Evolutionary conservation across 2,113 vertebrate genomes (phyloP), one percentile per base, ranked within the genome.

Genomic region (Fulmarus glacialis): DNA sequence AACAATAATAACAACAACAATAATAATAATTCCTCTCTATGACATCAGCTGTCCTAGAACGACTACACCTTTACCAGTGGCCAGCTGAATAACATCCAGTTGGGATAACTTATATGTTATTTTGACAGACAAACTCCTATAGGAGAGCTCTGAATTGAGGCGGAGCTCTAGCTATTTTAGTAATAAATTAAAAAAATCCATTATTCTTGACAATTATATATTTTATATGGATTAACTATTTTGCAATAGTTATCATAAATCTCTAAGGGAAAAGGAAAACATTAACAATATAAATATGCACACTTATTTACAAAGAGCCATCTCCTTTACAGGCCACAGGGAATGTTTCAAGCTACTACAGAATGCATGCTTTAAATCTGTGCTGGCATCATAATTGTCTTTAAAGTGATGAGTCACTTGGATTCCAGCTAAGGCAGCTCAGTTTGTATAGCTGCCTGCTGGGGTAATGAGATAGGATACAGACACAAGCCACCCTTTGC

Each of bases 331-430:
- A 62, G 52, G 64, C 74, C 62, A 42, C 34, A 73, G 64, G 27
- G 50, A 80, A 26, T 23, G 15, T 74, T 87, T 72, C 64, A 42
- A 40, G 32, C 40, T 79, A 82, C 47, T 79, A 60, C 8, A 89
- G 50, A 87, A 78, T 32, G 13, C 11, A 40, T 32, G 11, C 30
- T 95, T 97, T 87, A 91, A 67, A 91, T 92, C 81, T 59, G 24
- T 79, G n/a, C 50, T 78, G 55, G 40, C 40, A n/a, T 64, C 3
- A 2, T 34, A 64, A 75, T 82, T 87, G 64, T 55, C 72, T 92
- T 84, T 75, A 68, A 93, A 89, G 62, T 53, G 50, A 73, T 89
- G 91, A 91, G 56, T 95, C 93, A 89, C 62, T 93, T 85, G 66
- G 48, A 40, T 72, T 95, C 52, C 87, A 91, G 78, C 64, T 95